Conservation (phyloP, 1,140 invertebrate species). For the Asobara japonica region DNA sequence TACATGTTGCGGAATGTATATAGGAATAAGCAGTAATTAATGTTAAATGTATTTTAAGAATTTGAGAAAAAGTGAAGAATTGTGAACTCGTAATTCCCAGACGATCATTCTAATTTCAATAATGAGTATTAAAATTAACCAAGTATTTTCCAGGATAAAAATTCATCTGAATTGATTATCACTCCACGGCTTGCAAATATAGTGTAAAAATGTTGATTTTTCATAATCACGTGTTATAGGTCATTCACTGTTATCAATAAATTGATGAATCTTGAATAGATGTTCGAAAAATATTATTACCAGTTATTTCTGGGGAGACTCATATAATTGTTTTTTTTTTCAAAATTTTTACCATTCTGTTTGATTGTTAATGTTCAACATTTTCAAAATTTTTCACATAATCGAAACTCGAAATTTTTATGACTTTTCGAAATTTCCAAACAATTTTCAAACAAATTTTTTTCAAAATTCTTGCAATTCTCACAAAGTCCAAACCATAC, state of each 20-base stretch:
- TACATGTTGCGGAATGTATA: background rate
- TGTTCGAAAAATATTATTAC: background rate
- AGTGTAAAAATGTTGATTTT: slow-evolving; percentile 14
- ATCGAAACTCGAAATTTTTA: no score
- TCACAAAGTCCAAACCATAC: no score
- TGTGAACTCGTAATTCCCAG: no score
- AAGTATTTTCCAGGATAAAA: background rate
- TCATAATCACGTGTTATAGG: background rate
- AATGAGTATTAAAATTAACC: background rate
- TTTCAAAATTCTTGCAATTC: no score
- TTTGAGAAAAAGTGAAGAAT: background rate
- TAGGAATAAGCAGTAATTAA: background rate
- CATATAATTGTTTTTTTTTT: no score
- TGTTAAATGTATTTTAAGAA: background rate
- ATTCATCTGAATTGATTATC: slow-evolving; percentile 12
- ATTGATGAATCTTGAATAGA: background rate
- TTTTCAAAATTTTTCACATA: no score
- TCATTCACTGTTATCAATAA: slow-evolving; percentile 13
- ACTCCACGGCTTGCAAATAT: slow-evolving; percentile 29
- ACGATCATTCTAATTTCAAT: slow-evolving; percentile 10
- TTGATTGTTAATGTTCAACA: no score
- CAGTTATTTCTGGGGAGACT: no score
- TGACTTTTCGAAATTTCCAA: no score
- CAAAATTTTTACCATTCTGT: no score
- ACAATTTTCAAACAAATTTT: no score